phyloP scores from a whole-genome alignment of 2,113 vertebrate species.

The Zosterops hypoxanthus region DNA sequence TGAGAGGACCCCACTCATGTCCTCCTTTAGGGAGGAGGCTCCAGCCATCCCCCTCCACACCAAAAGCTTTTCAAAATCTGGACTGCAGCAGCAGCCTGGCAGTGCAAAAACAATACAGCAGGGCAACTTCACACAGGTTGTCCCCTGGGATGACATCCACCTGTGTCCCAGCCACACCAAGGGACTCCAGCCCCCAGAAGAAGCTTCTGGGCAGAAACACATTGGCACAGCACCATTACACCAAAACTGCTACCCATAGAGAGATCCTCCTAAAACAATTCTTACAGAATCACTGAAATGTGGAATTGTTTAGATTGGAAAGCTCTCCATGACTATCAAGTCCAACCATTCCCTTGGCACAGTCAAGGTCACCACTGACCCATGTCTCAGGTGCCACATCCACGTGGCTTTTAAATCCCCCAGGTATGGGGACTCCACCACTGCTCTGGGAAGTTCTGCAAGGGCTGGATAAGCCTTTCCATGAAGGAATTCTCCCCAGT shows the following conservation, averaged over 20 bases:
- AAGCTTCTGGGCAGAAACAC: not conserved
- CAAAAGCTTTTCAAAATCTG: not conserved
- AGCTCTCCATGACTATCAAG: not conserved
- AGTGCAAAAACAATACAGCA: not conserved
- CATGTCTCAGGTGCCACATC: not conserved
- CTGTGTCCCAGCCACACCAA: not conserved
- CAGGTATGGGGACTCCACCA: not conserved
- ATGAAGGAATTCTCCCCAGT: not conserved
- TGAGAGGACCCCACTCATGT: accelerated
- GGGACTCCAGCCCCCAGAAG: not conserved
- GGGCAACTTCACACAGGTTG: not conserved
- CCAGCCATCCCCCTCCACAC: not conserved
- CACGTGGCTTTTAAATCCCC: accelerated
- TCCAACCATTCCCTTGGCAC: accelerated
- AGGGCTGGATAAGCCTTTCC: accelerated
- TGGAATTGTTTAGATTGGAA: not conserved
- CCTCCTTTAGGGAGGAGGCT: not conserved
- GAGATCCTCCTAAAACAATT: not conserved
- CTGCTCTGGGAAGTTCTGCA: not conserved
- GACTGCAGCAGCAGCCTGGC: not conserved
- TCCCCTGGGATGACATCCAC: not conserved
- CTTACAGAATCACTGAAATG: too few relatives aligned
- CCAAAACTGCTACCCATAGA: not conserved
- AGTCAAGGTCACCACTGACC: not conserved
- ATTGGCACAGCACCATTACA: not conserved